These are phyloP conservation scores for Sericinus montela DNA, from an alignment of 2,888 invertebrate species.

Conservation along the genomic window DNA sequence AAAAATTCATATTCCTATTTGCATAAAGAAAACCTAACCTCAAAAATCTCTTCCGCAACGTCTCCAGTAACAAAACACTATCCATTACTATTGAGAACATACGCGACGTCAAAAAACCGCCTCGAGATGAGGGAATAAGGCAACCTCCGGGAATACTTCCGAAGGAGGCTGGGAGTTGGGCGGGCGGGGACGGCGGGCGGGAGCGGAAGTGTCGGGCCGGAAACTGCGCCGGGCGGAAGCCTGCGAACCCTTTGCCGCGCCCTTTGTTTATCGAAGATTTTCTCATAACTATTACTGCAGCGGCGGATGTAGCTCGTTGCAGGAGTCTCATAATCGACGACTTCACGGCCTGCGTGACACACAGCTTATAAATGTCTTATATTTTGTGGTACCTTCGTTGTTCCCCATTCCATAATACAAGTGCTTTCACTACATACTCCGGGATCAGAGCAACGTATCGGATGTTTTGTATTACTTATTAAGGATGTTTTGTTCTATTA, in stretches of 20 bases:
- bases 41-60: neutral
- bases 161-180: slow-evolving; percentile 21
- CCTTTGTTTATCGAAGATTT: slow-evolving; percentile 59
- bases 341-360: no score
- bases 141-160: slow-evolving; percentile 1
- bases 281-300: slow-evolving; percentile 21
- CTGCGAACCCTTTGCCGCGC: slow-evolving; percentile 60
- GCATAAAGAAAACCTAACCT: neutral
- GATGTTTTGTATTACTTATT: no score
- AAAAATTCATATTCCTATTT: no score
- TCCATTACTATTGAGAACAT: slow-evolving; percentile 14
- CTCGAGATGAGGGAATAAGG: slow-evolving; percentile 19
- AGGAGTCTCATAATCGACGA: no score
- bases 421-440: no score
- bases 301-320: slow-evolving; percentile 4
- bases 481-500: no score
- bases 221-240: slow-evolving; percentile 64
- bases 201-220: slow-evolving; percentile 49
- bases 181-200: neutral
- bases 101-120: slow-evolving; percentile 8
- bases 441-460: no score
- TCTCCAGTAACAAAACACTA: slow-evolving; percentile 4
- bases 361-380: no score
- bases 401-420: no score
- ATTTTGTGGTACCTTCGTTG: no score